A percentile compares a stretch with the other conserved stretches of the same genome.
These are phyloP conservation scores for Protaetia brevitarsis DNA, from an alignment of 1,140 invertebrate species.

Conservation along the genomic window DNA sequence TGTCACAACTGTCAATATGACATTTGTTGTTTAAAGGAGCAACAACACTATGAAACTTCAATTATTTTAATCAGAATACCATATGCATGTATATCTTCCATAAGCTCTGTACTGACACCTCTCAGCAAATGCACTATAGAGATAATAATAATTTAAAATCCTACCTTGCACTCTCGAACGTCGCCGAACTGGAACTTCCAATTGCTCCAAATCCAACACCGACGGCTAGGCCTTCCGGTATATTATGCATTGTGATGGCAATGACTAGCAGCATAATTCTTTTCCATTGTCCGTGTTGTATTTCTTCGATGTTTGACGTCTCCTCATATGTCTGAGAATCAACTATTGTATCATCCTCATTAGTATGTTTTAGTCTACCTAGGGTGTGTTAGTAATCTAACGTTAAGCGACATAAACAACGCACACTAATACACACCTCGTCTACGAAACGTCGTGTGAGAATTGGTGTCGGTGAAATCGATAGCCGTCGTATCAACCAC, in stretches of 20 bases:
- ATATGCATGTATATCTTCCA: too few relatives aligned
- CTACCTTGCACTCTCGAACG: conserved; percentile 92
- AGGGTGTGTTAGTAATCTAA: conserved; percentile 16
- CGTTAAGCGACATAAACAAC: conserved; percentile 2
- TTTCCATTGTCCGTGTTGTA: conserved; percentile 72
- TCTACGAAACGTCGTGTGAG: conserved; percentile 16
- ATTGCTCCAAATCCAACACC: conserved; percentile 96
- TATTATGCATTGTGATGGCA: conserved; percentile 91
- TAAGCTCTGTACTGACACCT: too few relatives aligned
- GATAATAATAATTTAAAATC: conserved; percentile 30
- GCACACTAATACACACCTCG: conserved; percentile 22
- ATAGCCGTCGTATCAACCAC: conserved; percentile 23
- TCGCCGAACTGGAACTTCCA: conserved; percentile 76
- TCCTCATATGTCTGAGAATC: conserved; percentile 46
- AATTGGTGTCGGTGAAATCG: not conserved
- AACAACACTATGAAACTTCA: too few relatives aligned
- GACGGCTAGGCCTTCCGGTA: conserved; percentile 93
- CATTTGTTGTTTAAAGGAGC: too few relatives aligned
- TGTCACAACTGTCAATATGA: too few relatives aligned
- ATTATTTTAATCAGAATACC: too few relatives aligned
- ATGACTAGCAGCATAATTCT: conserved; percentile 91
- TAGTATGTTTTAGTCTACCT: conserved; percentile 33
- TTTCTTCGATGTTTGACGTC: conserved; percentile 45
- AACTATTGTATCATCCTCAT: conserved; percentile 38
- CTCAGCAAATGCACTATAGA: too few relatives aligned